These are phyloP conservation scores for Fragariocoptes setiger DNA, from an alignment of 1,140 invertebrate species.

Conservation along the genomic window DNA sequence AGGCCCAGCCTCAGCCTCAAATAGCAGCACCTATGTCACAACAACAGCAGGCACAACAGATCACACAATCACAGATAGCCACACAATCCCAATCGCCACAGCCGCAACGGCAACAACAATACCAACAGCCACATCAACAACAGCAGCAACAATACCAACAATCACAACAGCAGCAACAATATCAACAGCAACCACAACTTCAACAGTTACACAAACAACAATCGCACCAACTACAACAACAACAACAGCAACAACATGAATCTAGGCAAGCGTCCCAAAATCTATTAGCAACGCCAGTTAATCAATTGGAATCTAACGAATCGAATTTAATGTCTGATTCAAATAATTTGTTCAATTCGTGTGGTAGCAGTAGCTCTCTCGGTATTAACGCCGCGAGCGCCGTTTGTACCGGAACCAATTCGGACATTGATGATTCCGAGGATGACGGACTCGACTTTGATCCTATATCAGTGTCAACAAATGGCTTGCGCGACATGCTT, in stretches of 20 bases:
- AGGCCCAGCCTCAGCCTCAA: neutral
- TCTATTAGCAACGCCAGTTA: neutral
- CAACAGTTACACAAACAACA: neutral
- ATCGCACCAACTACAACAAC: neutral
- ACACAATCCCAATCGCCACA: neutral
- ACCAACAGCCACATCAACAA: neutral
- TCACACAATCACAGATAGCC: neutral
- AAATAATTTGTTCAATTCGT: neutral
- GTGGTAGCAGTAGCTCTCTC: neutral
- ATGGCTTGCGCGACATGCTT: constrained; percentile 6
- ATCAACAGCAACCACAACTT: neutral
- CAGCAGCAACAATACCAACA: neutral
- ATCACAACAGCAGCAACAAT: neutral
- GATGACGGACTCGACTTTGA: constrained; percentile 10
- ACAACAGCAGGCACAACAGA: constrained; percentile 1
- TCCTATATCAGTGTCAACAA: constrained; percentile 8
- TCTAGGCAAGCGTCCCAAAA: neutral
- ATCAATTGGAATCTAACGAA: neutral
- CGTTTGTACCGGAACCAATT: neutral
- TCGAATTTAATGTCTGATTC: neutral
- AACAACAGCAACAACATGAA: constrained; percentile 2
- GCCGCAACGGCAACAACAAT: neutral
- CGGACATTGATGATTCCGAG: constrained; percentile 4
- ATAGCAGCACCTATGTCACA: neutral
- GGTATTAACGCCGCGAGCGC: neutral